A percentile compares a stretch with the other conserved stretches of the same genome.
phyloP scores from a whole-genome alignment of 2,797 vertebrate genomes.

The Telmatherina bonti region DNA sequence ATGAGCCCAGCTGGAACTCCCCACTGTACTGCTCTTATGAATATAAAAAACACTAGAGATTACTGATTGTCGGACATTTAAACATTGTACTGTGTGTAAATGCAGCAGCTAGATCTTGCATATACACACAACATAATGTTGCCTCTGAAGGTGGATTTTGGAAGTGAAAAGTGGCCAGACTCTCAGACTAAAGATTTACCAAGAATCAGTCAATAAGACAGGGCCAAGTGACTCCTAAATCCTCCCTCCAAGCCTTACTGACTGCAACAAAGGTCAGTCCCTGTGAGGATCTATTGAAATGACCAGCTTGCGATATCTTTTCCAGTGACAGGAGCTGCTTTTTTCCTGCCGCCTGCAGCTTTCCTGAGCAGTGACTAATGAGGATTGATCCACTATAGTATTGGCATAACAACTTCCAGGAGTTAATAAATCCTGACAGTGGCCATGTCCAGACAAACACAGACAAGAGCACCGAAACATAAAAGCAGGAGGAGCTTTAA shows the following conservation, averaged over 20 bases:
- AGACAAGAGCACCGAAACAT: constrained; percentile 20
- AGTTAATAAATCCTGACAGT: constrained; percentile 62
- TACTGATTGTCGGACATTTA: constrained; percentile 46
- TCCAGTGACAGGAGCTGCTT: constrained; percentile 56
- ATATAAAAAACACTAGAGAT: constrained; percentile 39
- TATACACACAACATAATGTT: neutral
- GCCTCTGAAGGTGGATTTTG: constrained; percentile 11
- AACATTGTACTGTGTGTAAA: neutral
- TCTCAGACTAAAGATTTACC: constrained; percentile 45
- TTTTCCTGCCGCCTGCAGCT: constrained; percentile 50
- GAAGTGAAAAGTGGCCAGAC: constrained; percentile 14
- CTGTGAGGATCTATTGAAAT: constrained; percentile 56
- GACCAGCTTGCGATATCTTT: constrained; percentile 55
- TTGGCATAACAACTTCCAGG: constrained; percentile 61
- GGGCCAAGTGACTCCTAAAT: constrained; percentile 50
- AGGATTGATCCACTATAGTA: constrained; percentile 71
- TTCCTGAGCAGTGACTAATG: constrained; percentile 70
- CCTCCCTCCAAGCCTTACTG: constrained; percentile 33
- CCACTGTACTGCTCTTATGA: constrained; percentile 18
- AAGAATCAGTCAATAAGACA: constrained; percentile 53
- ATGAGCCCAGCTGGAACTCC: constrained; percentile 30
- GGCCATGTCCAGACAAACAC: constrained; percentile 25
- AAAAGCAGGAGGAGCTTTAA: neutral
- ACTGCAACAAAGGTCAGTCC: constrained; percentile 72
- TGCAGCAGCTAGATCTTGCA: constrained; percentile 1